These are phyloP conservation scores for Drosophila nebulosa DNA, from an alignment of 1,140 invertebrate species.

Conservation along the genomic window DNA sequence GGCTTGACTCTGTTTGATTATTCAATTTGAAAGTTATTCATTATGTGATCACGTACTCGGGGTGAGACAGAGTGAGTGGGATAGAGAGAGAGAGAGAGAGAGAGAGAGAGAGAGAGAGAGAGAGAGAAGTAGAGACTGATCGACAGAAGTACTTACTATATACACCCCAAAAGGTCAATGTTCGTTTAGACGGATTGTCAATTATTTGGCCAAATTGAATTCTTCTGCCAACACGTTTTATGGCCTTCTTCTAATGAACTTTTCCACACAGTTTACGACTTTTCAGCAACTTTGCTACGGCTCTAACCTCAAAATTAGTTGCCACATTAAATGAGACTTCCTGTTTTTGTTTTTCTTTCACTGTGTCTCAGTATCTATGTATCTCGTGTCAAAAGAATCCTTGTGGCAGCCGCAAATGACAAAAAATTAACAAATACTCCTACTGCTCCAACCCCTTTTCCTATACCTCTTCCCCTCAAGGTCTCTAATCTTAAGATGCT, in stretches of 20 bases:
- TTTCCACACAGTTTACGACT: constrained; percentile 48
- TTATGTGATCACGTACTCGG: constrained; percentile 76
- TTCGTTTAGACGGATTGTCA: constrained; percentile 65
- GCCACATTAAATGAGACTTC: constrained; percentile 64
- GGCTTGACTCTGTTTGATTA: constrained; percentile 65
- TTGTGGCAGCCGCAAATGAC: constrained; percentile 45
- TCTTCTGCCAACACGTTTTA: constrained; percentile 65
- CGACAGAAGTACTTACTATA: neutral
- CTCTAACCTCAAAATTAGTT: constrained; percentile 58
- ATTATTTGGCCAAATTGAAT: constrained; percentile 69
- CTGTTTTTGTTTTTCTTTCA: constrained; percentile 33
- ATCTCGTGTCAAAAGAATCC: constrained; percentile 20
- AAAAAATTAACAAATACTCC: constrained; percentile 44
- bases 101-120: neutral
- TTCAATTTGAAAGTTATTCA: constrained; percentile 79
- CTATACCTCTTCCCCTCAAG: no score
- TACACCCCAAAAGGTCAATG: constrained; percentile 49
- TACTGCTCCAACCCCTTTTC: neutral
- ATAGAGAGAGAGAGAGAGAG: neutral
- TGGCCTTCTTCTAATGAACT: constrained; percentile 68
- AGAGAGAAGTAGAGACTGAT: neutral
- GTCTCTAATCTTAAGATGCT: constrained; percentile 52
- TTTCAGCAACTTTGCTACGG: constrained; percentile 53
- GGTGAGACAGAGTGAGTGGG: neutral
- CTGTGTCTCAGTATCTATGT: neutral